phyloP scores from a whole-genome alignment of 1,140 invertebrate genomes.

The Phocides pigmalion region DNA sequence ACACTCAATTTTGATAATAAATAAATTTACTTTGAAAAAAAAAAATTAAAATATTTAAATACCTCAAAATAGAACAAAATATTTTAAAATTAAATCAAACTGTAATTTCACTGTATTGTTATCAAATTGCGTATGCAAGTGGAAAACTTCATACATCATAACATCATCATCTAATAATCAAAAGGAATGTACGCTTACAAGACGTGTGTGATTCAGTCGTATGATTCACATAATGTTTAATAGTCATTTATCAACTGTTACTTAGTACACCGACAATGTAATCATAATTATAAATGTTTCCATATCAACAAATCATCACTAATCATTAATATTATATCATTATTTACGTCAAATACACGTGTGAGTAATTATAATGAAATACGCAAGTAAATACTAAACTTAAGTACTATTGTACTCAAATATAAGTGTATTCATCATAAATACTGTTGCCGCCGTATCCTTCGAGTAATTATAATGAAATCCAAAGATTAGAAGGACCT shows the following conservation, averaged over 20 bases:
- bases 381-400: too few species aligned
- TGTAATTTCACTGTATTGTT: neutral
- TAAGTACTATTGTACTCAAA: too few species aligned
- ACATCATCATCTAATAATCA: neutral
- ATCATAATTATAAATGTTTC: neutral
- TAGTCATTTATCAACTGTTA: conserved; percentile 4
- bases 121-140: neutral
- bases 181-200: neutral
- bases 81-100: neutral
- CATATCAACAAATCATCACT: neutral
- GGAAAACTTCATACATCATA: neutral
- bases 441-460: too few species aligned
- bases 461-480: too few species aligned
- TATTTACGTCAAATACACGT: neutral
- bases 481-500: too few species aligned
- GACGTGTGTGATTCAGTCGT: neutral
- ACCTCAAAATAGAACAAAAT: too few species aligned
- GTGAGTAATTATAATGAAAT: neutral
- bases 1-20: too few species aligned
- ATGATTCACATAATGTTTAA: neutral
- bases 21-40: too few species aligned
- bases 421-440: too few species aligned
- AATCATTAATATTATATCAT: neutral
- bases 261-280: neutral
- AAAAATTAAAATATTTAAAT: too few species aligned